Base-by-base conservation (phyloP, 2,888 invertebrate genomes). In the Dione vanillae region DNA sequence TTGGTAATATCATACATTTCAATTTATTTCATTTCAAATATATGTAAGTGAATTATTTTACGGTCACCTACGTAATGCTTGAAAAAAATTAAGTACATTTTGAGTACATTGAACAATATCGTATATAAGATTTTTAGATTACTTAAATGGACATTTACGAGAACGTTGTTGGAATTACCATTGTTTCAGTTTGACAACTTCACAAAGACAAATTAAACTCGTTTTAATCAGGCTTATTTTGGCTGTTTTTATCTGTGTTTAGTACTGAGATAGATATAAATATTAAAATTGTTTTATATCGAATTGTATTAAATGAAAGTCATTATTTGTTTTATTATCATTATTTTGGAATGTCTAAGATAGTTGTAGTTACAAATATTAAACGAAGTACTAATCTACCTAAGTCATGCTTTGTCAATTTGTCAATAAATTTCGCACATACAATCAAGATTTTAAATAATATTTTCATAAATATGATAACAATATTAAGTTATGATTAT, bases 401-500 rank as follows among this genome's bases (percentile, higher is more conserved):
- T 16, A 19, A 49, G 0, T 49, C 19, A 49, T 19, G 19, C 5
- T 11, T 49, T 19, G 19, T 10, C 37, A n/a, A 56, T 56, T 56
- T 56, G 10, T 37, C 1, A 45, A 10, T 27, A n/a, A 6, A 43
- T 43, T 49, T 37, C 5, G 5, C 27, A 37, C 11, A 8, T 8
- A 40, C 14, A 37, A 40, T 37, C 9, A 35, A n/a, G n/a, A n/a
- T n/a, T n/a, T n/a, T n/a, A n/a, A n/a, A 1, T n/a, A 16, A 8
- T 9, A 2, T 6, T 51, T 35, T 37, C 12, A 19, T 19, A 64
- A 64, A 64, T 64, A 51, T 40, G 3, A n/a, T 68, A n/a, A 47
- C 65, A 65, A 27, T 14, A 54, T 61, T 45, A 61, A 62, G 56
- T 70, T 70, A 66, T 70, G 61, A 70, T 70, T 56, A 70, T 73